Base-by-base conservation (phyloP, 2,113 vertebrate genomes). In the Phyllostomus discolor region DNA sequence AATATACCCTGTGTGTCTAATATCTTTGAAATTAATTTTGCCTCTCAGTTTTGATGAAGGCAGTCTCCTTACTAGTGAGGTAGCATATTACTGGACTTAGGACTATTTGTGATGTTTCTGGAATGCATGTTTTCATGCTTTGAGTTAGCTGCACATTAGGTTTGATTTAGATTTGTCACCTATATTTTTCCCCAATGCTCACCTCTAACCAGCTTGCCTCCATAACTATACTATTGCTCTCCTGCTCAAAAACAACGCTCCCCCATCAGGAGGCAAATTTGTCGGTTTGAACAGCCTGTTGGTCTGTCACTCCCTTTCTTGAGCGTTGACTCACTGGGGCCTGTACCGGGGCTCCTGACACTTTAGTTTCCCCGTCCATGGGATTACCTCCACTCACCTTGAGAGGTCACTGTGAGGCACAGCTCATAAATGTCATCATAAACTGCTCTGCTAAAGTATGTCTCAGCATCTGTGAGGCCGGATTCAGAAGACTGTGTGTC, bases 351-450 rank as follows among this genome's bases (percentile, higher is more conserved):
- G 79, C 33, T 91, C 46, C 79, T 1, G 16, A 91, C 16, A 88
- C 85, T 88, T 94, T 16, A 67, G 78, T 64, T 96, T 97, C 38
- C 69, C 50, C 38, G 28, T 89, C 35, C 76, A 16, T 46, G 96
- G 96, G 88, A 96, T 26, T 94, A 35, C 31, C 76, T 97, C 96
- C 93, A 90, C 72, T 96, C 90, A 87, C 48, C 81, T 43, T 86
- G 79, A 57, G 93, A 94, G 96, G 96, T 94, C 88, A 87, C 91
- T 76, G 33, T 69, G 93, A 88, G 82, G 89, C 91, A 90, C 72
- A 94, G 96, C 97, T 96, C 96, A 96, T 97, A 97, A 97, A 98
- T 93, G 86, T 95, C 97, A 96, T 92, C 93, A 95, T 96, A 96
- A 97, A 97, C 62, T 86, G 26, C n/a, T 83, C 86, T 76, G 75